Conservation (phyloP, 2,113 vertebrate genomes). For the Oryzias woworae region DNA sequence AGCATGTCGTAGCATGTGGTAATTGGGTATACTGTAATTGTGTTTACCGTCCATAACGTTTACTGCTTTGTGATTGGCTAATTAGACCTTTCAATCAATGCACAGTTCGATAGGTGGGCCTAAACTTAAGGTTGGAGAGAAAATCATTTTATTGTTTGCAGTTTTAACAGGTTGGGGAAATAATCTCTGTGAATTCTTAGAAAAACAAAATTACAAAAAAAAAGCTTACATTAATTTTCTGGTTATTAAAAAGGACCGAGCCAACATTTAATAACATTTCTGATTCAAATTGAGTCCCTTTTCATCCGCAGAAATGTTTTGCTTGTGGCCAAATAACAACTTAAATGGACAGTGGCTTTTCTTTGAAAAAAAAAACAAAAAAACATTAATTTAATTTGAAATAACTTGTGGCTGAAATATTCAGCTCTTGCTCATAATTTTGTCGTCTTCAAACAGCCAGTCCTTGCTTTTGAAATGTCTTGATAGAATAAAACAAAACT, state of each 20-base stretch:
- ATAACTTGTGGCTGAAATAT: slow-evolving; percentile 1
- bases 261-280: slow-evolving; percentile 14
- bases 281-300: slow-evolving; percentile 15
- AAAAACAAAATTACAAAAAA: slow-evolving; percentile 2
- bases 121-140: too few relatives aligned
- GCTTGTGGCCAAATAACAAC: slow-evolving; percentile 30
- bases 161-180: background rate
- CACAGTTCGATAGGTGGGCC: too few relatives aligned
- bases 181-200: background rate
- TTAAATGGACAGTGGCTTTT: slow-evolving; percentile 25
- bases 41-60: too few relatives aligned
- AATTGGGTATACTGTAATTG: too few relatives aligned
- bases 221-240: slow-evolving; percentile 8
- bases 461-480: background rate
- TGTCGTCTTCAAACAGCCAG: slow-evolving; percentile 8
- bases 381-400: background rate
- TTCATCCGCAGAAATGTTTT: slow-evolving; percentile 9
- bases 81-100: too few relatives aligned
- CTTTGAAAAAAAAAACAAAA: background rate
- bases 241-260: slow-evolving; percentile 12
- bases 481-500: too few relatives aligned
- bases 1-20: too few relatives aligned
- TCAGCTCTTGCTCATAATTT: slow-evolving; percentile 9
- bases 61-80: too few relatives aligned
- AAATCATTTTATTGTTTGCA: too few relatives aligned